Conservation (phyloP, 2,113 vertebrate species). For the Lontra canadensis region DNA sequence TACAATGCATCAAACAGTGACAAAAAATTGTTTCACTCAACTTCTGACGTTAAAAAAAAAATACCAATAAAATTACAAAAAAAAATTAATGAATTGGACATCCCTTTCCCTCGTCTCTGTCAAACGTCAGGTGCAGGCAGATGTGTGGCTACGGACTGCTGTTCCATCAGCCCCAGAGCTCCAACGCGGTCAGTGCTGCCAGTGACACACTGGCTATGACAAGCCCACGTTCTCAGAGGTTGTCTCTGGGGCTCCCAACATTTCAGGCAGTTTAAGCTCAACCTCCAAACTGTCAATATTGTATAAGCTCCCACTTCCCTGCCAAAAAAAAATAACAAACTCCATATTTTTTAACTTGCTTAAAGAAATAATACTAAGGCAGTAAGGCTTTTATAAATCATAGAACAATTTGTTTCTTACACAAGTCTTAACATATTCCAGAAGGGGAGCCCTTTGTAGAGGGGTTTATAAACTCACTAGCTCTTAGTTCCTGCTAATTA, state of each 20-base stretch:
- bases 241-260: not conserved
- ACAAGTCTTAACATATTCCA: constrained; percentile 23
- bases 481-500: constrained; percentile 64
- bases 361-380: not conserved
- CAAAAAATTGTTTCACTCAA: not conserved
- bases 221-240: not conserved
- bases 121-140: not conserved
- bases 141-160: fast-evolving
- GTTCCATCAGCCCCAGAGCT: not conserved
- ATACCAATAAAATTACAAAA: not conserved
- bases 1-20: not conserved
- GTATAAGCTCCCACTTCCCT: not conserved
- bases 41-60: not conserved
- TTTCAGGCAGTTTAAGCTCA: not conserved
- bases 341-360: not conserved
- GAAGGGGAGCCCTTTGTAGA: constrained; percentile 29
- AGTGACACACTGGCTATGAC: fast-evolving
- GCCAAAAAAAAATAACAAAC: not conserved
- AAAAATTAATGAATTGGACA: not conserved
- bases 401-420: constrained; percentile 4
- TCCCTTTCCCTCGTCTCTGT: not conserved
- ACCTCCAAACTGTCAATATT: not conserved
- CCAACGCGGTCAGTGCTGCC: fast-evolving
- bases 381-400: not conserved
- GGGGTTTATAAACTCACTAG: constrained; percentile 44